Conservation (phyloP, 1,140 invertebrate genomes). For the Drosophila truncata region DNA sequence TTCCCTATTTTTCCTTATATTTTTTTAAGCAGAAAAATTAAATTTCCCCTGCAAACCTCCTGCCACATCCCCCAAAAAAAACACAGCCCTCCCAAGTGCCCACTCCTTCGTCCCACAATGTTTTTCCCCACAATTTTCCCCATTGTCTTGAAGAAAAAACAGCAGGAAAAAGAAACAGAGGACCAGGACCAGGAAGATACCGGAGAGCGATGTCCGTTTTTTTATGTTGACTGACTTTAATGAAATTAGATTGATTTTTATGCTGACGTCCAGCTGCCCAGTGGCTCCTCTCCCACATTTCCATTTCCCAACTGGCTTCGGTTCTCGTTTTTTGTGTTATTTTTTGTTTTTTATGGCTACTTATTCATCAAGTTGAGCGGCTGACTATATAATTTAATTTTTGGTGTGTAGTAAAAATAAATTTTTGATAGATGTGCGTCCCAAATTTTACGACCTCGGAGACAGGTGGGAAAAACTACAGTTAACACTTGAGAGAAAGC, state of each 20-base stretch:
- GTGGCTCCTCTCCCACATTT: constrained; percentile 2
- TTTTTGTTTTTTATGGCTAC: constrained; percentile 65
- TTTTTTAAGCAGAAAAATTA: constrained; percentile 13
- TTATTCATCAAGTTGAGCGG: constrained; percentile 78
- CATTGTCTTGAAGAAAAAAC: constrained; percentile 51
- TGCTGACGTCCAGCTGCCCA: constrained; percentile 57
- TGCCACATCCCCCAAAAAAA: neutral
- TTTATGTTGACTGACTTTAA: constrained; percentile 79
- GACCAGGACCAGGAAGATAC: neutral
- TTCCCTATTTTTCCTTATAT: neutral
- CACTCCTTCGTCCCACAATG: neutral
- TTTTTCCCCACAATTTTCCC: neutral
- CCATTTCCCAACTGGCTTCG: constrained; percentile 9
- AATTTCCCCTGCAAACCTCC: neutral
- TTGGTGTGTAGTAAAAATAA: constrained; percentile 75
- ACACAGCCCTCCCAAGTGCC: constrained; percentile 6
- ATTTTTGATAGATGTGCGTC: constrained; percentile 72
- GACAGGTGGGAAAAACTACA: constrained; percentile 25
- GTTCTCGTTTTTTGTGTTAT: neutral
- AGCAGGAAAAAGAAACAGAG: constrained; percentile 5
- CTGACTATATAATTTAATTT: constrained; percentile 80
- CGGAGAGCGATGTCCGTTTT: constrained; percentile 30
- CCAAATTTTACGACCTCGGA: constrained; percentile 33
- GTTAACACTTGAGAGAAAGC: constrained; percentile 45
- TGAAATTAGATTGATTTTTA: constrained; percentile 81